phyloP scores from a whole-genome alignment of 1,140 invertebrate species.

The Euwallacea similis region DNA sequence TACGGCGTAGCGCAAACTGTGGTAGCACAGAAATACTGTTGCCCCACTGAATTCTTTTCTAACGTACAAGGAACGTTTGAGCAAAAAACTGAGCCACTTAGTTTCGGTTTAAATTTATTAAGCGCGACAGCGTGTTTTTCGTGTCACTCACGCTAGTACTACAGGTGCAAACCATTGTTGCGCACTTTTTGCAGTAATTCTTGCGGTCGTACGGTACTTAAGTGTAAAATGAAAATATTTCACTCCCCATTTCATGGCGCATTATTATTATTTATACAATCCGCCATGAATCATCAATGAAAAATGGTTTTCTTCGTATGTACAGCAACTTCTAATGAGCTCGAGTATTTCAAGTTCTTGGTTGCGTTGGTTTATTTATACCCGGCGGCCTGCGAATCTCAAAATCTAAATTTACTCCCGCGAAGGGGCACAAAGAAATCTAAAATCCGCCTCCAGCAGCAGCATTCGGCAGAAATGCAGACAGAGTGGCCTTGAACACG shows the following conservation, averaged over 20 bases:
- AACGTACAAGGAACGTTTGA: too few relatives aligned
- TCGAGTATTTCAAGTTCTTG: background rate
- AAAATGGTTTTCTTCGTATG: background rate
- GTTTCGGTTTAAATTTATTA: conserved; percentile 22
- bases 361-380: conserved; percentile 1
- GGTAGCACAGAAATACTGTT: too few relatives aligned
- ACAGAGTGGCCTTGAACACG: conserved; percentile 37
- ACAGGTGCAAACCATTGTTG: conserved; percentile 30
- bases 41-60: too few relatives aligned
- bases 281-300: conserved; percentile 19
- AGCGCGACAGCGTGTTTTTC: conserved; percentile 11
- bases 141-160: conserved; percentile 1
- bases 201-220: conserved; percentile 26
- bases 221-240: conserved; percentile 32
- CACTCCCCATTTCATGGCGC: conserved; percentile 22
- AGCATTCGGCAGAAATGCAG: conserved; percentile 38
- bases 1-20: too few relatives aligned
- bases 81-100: background rate
- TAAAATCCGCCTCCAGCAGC: conserved; percentile 34
- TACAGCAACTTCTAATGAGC: background rate
- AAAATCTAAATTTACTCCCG: conserved; percentile 36
- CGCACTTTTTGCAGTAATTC: conserved; percentile 30
- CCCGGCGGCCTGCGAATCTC: conserved; percentile 10
- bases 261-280: conserved; percentile 28
- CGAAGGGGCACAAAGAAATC: conserved; percentile 32